These are phyloP conservation scores for Charina bottae DNA, from an alignment of 2,113 vertebrate genomes.

Conservation along the genomic window DNA sequence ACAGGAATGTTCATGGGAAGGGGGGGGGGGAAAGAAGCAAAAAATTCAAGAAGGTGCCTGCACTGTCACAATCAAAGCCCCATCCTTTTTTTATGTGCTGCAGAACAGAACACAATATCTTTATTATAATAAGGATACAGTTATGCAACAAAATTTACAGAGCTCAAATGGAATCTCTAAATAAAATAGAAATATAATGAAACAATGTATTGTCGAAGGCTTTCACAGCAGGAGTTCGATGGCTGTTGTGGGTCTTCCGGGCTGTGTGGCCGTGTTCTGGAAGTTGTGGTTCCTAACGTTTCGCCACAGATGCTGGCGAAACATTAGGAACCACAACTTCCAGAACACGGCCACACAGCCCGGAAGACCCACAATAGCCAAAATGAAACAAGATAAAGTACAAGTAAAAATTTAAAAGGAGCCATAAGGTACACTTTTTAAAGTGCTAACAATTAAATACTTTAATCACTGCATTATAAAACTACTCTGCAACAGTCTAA, in stretches of 20 bases:
- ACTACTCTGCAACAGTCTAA: neutral
- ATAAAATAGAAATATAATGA: neutral
- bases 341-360: too few species aligned
- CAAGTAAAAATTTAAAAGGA: neutral
- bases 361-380: too few species aligned
- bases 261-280: too few species aligned
- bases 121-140: neutral
- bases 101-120: neutral
- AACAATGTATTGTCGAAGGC: too few species aligned
- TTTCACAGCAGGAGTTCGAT: too few species aligned
- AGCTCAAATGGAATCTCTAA: neutral
- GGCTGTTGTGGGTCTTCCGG: too few species aligned
- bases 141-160: neutral
- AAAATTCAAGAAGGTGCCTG: neutral
- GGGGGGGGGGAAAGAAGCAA: too few species aligned
- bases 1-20: neutral
- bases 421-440: neutral
- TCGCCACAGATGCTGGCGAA: too few species aligned
- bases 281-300: too few species aligned
- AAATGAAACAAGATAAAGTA: slow-evolving; percentile 1
- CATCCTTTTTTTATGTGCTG: neutral
- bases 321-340: too few species aligned
- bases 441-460: neutral
- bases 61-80: neutral
- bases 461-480: neutral